Base-by-base conservation (phyloP, 2,797 vertebrate species). In the Bovichtus diacanthus region DNA sequence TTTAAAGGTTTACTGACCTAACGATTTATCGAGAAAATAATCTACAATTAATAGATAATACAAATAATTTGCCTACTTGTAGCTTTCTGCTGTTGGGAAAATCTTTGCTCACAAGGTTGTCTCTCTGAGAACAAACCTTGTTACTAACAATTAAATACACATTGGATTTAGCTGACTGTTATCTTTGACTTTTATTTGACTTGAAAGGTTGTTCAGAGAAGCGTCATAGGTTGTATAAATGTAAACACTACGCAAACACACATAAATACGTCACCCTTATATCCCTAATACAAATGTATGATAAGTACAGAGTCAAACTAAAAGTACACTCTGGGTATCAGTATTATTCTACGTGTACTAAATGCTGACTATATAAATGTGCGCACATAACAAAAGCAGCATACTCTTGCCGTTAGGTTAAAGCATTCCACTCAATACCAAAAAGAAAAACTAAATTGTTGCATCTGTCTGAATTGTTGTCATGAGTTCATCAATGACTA, bases 141-240 rank as follows among this genome's bases (percentile, higher is more conserved):
- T 55, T 18, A 11, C 41, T 43, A 9, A 46, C 10, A 55, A 12
- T 34, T 51, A 72, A 78, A 58, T 9, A 29, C 53, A 23, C 68
- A 39, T 46, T 68, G 38, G 31, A 13, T 15, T 74, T 31, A 73
- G n/a, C n/a, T 9, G 46, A 19, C 31, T 39, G 36, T 60, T 74
- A 79, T 67, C 64, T 51, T 18, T 74, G 13, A 65, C 53, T 55
- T 39, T 71, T 79, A 58, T 78, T 62, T 78, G 60, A 73, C 21
- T 0, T 9, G 39, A 21, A 11, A 41, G 63, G 49, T 49, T 51
- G 47, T 51, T 53, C 47, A n/a, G 29, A 54, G 10, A 39, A 7
- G 41, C 21, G 25, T 27, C 36, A n/a, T 19, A 18, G 21, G 39
- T 41, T 50, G 43, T 43, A 47, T 21, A 27, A 77, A 60, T 34